Evolutionary conservation across 2,888 invertebrate genomes (phyloP).

Genomic region (Polymixis flavicincta): DNA sequence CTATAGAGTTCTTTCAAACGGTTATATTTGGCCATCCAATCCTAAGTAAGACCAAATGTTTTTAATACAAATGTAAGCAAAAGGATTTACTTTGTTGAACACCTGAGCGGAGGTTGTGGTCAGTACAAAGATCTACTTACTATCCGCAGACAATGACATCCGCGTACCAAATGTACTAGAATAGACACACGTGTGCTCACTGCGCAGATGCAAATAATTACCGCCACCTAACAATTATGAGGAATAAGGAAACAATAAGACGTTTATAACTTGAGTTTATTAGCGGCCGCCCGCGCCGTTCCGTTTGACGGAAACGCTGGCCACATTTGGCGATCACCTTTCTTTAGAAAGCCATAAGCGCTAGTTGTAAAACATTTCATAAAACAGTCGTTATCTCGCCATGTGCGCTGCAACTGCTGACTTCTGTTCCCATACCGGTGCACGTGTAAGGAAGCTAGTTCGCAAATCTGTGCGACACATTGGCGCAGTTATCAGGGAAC

Average conservation of each 20-base stretch:
- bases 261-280: conserved; percentile 67
- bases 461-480: conserved; percentile 88
- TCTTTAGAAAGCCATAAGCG: conserved; percentile 83
- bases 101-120: conserved; percentile 45
- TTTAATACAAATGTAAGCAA: conserved; percentile 14
- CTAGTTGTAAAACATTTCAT: conserved; percentile 87
- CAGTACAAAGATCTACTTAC: conserved; percentile 33
- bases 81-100: conserved; percentile 43
- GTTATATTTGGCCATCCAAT: conserved; percentile 2
- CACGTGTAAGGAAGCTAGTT: conserved; percentile 85
- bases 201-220: conserved; percentile 62
- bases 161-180: conserved; percentile 40
- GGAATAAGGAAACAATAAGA: conserved; percentile 73
- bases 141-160: conserved; percentile 49
- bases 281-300: conserved; percentile 59
- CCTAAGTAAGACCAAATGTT: background rate
- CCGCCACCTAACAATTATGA: conserved; percentile 66
- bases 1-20: background rate
- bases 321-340: conserved; percentile 87
- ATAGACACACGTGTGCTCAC: conserved; percentile 45
- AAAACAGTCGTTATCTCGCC: conserved; percentile 83
- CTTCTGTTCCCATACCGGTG: conserved; percentile 76
- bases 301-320: conserved; percentile 77
- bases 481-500: conserved; percentile 76
- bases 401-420: conserved; percentile 80